phyloP scores from a whole-genome alignment of 1,140 invertebrate species.

The Orchesella cincta region DNA sequence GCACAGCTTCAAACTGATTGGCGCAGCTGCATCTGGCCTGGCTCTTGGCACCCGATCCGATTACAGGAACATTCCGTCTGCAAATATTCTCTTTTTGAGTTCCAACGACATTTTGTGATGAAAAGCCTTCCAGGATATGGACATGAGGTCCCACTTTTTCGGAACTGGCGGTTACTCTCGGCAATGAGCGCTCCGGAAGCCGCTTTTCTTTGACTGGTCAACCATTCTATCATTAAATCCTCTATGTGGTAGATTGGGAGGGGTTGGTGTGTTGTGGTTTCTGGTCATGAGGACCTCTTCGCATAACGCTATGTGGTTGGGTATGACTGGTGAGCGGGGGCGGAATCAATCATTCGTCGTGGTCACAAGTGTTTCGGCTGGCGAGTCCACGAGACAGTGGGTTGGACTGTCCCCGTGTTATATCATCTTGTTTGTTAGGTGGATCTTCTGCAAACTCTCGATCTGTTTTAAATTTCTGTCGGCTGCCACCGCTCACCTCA shows the following conservation, averaged over 20 bases:
- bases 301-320: conserved; percentile 1
- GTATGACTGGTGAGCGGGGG: conserved; percentile 38
- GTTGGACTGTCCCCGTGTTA: conserved; percentile 54
- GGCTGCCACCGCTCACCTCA: conserved; percentile 72
- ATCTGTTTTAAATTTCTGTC: conserved; percentile 86
- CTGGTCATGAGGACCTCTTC: conserved; percentile 17
- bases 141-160: conserved; percentile 48
- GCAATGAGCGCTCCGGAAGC: conserved; percentile 35
- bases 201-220: conserved; percentile 40
- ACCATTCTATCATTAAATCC: conserved; percentile 38
- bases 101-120: conserved; percentile 81
- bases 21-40: conserved; percentile 54
- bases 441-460: conserved; percentile 82
- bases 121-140: conserved; percentile 70
- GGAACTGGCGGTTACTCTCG: conserved; percentile 40
- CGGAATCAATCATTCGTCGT: conserved; percentile 40
- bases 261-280: neutral
- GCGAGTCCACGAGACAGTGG: conserved; percentile 57
- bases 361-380: conserved; percentile 47
- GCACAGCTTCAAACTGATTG: conserved; percentile 78
- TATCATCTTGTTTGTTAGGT: conserved; percentile 47
- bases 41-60: too few species aligned
- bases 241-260: conserved; percentile 14
- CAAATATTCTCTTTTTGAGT: conserved; percentile 79
- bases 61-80: too few species aligned